phyloP scores from a whole-genome alignment of 2,888 invertebrate genomes.

The Rhodophaea formosa region DNA sequence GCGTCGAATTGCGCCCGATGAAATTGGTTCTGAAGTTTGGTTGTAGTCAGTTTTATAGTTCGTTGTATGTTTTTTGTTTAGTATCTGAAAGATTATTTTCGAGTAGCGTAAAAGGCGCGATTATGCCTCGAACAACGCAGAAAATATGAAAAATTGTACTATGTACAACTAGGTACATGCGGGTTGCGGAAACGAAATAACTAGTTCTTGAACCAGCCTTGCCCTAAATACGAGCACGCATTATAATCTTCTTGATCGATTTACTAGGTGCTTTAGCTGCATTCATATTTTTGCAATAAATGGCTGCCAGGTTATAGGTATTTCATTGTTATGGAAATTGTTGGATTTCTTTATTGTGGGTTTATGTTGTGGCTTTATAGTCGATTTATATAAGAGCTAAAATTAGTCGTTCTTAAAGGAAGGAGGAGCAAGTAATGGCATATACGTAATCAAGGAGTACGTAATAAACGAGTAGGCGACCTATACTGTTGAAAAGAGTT shows the following conservation, averaged over 20 bases:
- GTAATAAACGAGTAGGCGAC: too few relatives aligned
- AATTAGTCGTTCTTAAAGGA: not conserved
- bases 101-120: too few relatives aligned
- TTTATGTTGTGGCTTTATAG: not conserved
- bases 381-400: not conserved
- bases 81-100: too few relatives aligned
- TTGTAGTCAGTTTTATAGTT: too few relatives aligned
- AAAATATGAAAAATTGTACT: not conserved
- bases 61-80: too few relatives aligned
- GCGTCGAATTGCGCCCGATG: too few relatives aligned
- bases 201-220: slow-evolving; percentile 4
- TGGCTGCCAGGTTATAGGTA: not conserved
- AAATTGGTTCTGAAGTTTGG: too few relatives aligned
- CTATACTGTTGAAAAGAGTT: too few relatives aligned
- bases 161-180: not conserved
- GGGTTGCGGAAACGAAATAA: not conserved
- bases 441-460: not conserved
- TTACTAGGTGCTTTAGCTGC: not conserved
- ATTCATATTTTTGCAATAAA: slow-evolving; percentile 1
- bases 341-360: not conserved
- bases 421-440: too few relatives aligned
- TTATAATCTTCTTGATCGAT: slow-evolving; percentile 7
- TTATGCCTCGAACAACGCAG: not conserved
- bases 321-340: not conserved
- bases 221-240: slow-evolving; percentile 7